Evolutionary conservation across 2,113 vertebrate genomes (phyloP), one percentile per base, ranked within the genome.

Genomic region (Motacilla alba): DNA sequence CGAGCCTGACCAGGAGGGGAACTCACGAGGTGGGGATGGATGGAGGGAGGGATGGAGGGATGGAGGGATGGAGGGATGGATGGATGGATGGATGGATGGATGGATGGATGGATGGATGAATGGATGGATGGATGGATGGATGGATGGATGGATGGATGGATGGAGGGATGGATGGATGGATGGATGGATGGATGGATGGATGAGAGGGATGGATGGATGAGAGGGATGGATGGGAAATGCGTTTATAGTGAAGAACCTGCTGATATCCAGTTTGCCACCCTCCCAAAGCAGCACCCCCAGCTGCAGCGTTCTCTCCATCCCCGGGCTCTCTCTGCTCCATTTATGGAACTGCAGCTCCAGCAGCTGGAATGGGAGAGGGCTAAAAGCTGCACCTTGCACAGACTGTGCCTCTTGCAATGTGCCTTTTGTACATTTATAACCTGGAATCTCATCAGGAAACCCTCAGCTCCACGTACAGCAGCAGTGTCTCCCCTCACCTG

Each of bases 231-330:
- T 2, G 33, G 18, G 24, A 69, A 7, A 58, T 20, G 14, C 0
- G 0, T 39, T 28, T 24, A 6, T 0, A 20, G 19, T 1, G 7
- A 41, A 49, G 33, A 41, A 64, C n/a, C 13, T 50, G 24, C 15
- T 2, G 0, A 0, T 30, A 23, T n/a, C 35, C 19, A 11, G 2
- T 22, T 52, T 60, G 56, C 39, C 18, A 6, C 19, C 28, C 20
- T 27, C 50, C 69, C 72, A 12, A 28, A 30, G 24, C 62, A 59
- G 10, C 79, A 3, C 6, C 31, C 44, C 46, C 15, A 37, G 20
- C 33, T 7, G 1, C 47, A 5, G 37, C 0, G 1, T 1, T 13
- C 22, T 6, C 80, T n/a, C 59, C 63, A 33, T 10, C 83, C 41
- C 30, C 6, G 11, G 27, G 46, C 18, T 16, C 49, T 28, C 58